Base-by-base conservation (phyloP, 1,140 invertebrate genomes). In the Magallana ariakensis region DNA sequence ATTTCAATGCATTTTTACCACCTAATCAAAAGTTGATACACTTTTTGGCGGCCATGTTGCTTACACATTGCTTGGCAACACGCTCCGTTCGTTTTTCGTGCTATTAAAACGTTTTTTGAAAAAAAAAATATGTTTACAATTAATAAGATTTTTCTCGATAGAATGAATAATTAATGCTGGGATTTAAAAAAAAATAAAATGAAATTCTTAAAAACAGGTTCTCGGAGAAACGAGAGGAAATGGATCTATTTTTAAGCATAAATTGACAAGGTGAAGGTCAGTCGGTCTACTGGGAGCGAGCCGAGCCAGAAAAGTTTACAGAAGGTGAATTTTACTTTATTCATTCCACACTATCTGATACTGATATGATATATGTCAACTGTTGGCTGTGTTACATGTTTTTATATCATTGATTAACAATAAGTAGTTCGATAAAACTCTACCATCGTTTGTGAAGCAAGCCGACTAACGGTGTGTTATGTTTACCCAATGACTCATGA, bases 31-130 rank as follows among this genome's bases (percentile, higher is more conserved):
- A 33, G 80, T 82, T 55, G 80, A 82, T 55, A 16, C 80, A 55
- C 54, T 84, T 46, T 62, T 60, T 22, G 56, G 66, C 88, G 84
- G 88, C 88, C 88, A 89, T 89, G 85, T 89, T 89, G 88, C 75
- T 88, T 87, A 62, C 83, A 58, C 11, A 84, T 84, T 84, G 83
- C 83, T 62, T 60, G 58, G 83, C 83, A 84, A 84, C 83, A 58
- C 15, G 19, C 33, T 85, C n/a, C 33, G 22, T 80, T 56, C 22
- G 7, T 46, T 46, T n/a, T 46, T 46, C 33, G 33, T 46, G 33
- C 33, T 46, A 46, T 46, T 5, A 46, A 46, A 46, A 46, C 33
- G 33, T 46, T 2, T 46, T 46, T 33, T 46, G 5, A 46, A 46
- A 46, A 46, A 46, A 46, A 2, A 4, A 4, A 46, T 46, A 46